Evolutionary conservation across 1,140 invertebrate species (phyloP).

Genomic region (Lordiphosa mommai): DNA sequence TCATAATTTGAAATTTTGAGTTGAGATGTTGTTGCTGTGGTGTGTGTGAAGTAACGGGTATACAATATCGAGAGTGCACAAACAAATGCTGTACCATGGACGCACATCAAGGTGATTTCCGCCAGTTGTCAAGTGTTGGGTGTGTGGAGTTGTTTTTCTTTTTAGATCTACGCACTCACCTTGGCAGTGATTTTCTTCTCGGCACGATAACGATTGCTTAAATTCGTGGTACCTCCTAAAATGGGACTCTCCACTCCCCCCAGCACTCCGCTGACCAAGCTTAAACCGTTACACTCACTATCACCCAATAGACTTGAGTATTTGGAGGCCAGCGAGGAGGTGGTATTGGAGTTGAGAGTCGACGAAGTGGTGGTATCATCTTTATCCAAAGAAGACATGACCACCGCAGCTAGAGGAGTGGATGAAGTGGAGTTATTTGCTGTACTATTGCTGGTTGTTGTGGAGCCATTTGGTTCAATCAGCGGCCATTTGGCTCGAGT

Average conservation of each 20-base stretch:
- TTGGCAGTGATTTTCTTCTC: conserved; percentile 80
- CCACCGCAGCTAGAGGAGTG: conserved; percentile 63
- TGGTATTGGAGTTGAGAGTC: conserved; percentile 71
- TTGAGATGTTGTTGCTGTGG: conserved; percentile 18
- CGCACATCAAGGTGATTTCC: conserved; percentile 18
- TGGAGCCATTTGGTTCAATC: conserved; percentile 70
- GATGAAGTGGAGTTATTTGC: conserved; percentile 73
- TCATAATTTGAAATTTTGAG: conserved; percentile 7
- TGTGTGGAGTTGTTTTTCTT: neutral
- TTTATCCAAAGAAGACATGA: conserved; percentile 69
- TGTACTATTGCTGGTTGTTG: conserved; percentile 72
- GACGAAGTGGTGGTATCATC: conserved; percentile 69
- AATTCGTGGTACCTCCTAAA: conserved; percentile 51
- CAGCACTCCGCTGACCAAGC: conserved; percentile 26
- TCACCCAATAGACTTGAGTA: conserved; percentile 71
- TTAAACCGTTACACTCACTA: conserved; percentile 63
- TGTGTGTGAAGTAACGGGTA: conserved; percentile 1
- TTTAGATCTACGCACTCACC: conserved; percentile 40
- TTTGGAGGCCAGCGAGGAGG: conserved; percentile 73
- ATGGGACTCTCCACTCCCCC: conserved; percentile 49
- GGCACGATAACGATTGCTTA: conserved; percentile 73
- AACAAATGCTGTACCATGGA: conserved; percentile 22
- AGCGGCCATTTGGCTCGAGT: conserved; percentile 73
- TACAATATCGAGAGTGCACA: conserved; percentile 28
- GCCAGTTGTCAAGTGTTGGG: conserved; percentile 15